Base-by-base conservation (phyloP, 2,113 vertebrate genomes). In the Burhinus bistriatus region DNA sequence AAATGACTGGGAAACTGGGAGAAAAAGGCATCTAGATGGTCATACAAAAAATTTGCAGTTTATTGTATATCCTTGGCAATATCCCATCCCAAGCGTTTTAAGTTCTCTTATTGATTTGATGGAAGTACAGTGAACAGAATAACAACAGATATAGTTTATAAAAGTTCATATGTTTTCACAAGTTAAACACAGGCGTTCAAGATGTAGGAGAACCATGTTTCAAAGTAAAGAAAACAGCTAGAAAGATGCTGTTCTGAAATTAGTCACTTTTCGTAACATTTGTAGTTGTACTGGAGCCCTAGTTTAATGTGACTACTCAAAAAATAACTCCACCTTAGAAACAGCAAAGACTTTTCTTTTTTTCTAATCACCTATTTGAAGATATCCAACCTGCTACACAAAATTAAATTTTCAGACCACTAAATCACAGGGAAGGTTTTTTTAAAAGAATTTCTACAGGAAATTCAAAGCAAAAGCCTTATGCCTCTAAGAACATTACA, bases 401-500 rank as follows among this genome's bases (percentile, higher is more conserved):
- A 55, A 92, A 13, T 73, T 70, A 89, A 47, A 18, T 66, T 55
- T 94, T 92, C 59, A 90, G 83, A 75, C 15, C 38, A 80, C 51
- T 70, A 93, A 93, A 92, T 80, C 30, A 87, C 5, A n/a, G 5
- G 29, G 10, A 71, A 19, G 1, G 3, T 9, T 36, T 51, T 38
- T 81, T 92, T n/a, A 2, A 23, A 92, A 83, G 26, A 66, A 87
- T 66, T 96, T 96, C 80, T 81, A 36, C 66, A 55, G 77, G 57
- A 96, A 95, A 90, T 61, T 20, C 84, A 95, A 90, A 85, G 76
- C 15, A 96, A 90, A 78, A 92, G 34, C 25, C 65, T 72, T 73
- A 21, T 89, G 12, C 55, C 47, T 55, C 82, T 89, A 91, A 87
- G 58, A 91, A 90, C 42, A 12, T 70, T 90, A 77, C 1, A 12